phyloP scores from a whole-genome alignment of 2,888 invertebrate genomes.

The Dolomedes plantarius region DNA sequence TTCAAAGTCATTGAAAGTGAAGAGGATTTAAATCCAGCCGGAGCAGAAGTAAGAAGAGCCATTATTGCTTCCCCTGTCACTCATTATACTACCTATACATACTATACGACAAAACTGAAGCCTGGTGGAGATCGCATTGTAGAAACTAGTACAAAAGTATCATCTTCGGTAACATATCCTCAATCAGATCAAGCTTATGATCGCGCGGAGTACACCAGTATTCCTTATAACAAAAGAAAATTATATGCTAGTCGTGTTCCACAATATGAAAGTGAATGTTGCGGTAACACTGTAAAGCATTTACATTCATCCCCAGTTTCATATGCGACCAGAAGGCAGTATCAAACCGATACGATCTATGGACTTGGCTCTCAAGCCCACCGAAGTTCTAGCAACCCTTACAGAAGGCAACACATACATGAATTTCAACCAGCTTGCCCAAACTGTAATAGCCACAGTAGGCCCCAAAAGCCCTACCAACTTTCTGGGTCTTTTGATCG shows the following conservation, averaged over 20 bases:
- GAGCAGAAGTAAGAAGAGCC: neutral
- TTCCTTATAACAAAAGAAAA: neutral
- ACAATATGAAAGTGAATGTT: neutral
- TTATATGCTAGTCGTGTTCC: neutral
- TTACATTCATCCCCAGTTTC: neutral
- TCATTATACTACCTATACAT: slow-evolving; percentile 56
- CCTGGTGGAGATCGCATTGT: slow-evolving; percentile 85
- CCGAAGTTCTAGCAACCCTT: neutral
- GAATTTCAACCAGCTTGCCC: neutral
- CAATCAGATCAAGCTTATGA: neutral
- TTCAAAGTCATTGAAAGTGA: neutral
- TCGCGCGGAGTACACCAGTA: neutral
- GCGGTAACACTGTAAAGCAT: neutral
- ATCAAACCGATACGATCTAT: neutral
- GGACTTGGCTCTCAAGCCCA: neutral
- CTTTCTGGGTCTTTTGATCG: neutral
- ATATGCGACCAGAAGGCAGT: neutral
- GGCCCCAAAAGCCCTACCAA: neutral
- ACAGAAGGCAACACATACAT: neutral
- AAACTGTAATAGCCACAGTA: neutral
- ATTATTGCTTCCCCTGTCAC: slow-evolving; percentile 29
- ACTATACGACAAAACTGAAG: slow-evolving; percentile 81
- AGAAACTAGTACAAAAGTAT: slow-evolving; percentile 44
- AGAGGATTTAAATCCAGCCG: neutral
- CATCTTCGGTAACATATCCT: slow-evolving; percentile 33